A percentile compares a stretch with the other conserved stretches of the same genome.
phyloP scores from a whole-genome alignment of 2,113 vertebrate species.

The Zosterops borbonicus region DNA sequence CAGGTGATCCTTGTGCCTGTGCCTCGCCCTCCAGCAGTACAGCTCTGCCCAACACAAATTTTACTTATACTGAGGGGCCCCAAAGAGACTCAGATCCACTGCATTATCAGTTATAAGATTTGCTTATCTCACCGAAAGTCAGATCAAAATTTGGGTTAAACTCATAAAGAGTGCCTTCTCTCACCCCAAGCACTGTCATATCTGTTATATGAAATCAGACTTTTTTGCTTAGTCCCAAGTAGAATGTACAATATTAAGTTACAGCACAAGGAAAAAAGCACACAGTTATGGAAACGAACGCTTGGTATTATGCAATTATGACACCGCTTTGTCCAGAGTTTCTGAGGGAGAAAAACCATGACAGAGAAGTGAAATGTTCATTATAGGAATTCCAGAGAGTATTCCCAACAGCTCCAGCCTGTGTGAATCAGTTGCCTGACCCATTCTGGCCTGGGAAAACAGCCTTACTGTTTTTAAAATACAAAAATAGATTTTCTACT shows the following conservation, averaged over 20 bases:
- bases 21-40: rapidly evolving
- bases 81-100: not conserved
- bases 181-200: not conserved
- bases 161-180: not conserved
- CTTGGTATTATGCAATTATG: not conserved
- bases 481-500: not conserved
- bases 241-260: not conserved
- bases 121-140: not conserved
- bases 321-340: not conserved
- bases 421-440: not conserved
- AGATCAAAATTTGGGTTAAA: not conserved
- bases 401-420: not conserved
- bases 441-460: not conserved
- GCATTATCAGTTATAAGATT: not conserved
- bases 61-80: not conserved
- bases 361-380: not conserved
- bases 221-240: not conserved
- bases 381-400: not conserved
- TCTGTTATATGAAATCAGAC: not conserved
- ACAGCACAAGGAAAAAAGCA: not conserved
- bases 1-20: not conserved
- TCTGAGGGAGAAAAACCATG: not conserved
- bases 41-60: not conserved
- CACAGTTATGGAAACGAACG: not conserved
- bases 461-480: not conserved